Percentiles rank a stretch among this genome's conserved stretches.
phyloP scores from a whole-genome alignment of 2,888 invertebrate genomes.

The Acanthosepion lycidas region DNA sequence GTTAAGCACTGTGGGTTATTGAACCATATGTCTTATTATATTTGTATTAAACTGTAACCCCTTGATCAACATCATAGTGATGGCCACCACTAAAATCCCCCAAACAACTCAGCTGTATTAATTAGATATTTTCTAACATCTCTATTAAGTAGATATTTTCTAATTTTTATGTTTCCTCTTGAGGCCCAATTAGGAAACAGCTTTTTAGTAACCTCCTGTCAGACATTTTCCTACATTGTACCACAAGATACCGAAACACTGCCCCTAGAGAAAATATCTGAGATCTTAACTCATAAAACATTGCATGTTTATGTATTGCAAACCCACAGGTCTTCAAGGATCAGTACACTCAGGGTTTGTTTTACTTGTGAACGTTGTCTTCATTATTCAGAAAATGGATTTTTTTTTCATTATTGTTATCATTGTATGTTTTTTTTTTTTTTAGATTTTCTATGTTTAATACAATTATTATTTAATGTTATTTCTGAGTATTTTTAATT shows the following conservation, averaged over 20 bases:
- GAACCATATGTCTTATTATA: background rate
- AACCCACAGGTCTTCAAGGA: background rate
- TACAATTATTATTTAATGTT: background rate
- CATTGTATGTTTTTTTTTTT: background rate
- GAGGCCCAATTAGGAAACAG: background rate
- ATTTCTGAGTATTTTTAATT: background rate
- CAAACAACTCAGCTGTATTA: background rate
- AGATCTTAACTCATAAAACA: conserved; percentile 6
- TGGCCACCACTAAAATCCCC: background rate
- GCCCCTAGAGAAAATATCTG: background rate
- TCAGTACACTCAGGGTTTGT: background rate
- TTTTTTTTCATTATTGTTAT: background rate
- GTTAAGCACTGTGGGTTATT: background rate
- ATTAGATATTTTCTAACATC: background rate
- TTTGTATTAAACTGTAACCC: background rate
- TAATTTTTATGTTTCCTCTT: background rate
- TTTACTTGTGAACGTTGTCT: background rate
- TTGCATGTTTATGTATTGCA: background rate
- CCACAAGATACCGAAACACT: background rate
- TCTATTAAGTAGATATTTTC: background rate
- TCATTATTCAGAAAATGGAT: background rate
- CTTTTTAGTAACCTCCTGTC: conserved; percentile 21
- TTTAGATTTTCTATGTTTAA: background rate
- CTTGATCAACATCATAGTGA: background rate
- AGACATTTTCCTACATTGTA: background rate